Percentiles rank a stretch among this genome's conserved stretches.
phyloP scores from a whole-genome alignment of 2,888 invertebrate genomes.

The Empis stercorea region DNA sequence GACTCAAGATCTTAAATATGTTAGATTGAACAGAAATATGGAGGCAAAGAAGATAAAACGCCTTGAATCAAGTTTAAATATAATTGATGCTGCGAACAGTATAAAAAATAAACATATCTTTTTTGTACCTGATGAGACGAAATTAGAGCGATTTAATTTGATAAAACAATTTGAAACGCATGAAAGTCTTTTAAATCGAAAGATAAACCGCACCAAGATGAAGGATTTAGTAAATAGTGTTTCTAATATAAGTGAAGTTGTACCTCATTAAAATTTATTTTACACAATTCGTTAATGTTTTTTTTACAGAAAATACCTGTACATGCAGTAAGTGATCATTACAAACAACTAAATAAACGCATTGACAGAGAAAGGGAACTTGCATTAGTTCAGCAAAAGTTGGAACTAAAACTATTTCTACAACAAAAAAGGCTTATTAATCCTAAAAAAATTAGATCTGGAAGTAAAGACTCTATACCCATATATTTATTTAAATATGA shows the following conservation, averaged over 20 bases:
- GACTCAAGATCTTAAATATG: slow-evolving; percentile 82
- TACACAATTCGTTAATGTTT: too few relatives aligned
- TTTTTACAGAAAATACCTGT: slow-evolving; percentile 18
- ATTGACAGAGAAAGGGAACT: slow-evolving; percentile 66
- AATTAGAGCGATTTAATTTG: slow-evolving; percentile 50
- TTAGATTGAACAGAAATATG: slow-evolving; percentile 70
- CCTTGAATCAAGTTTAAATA: slow-evolving; percentile 65
- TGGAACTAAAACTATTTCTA: slow-evolving; percentile 57
- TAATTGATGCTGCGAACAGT: slow-evolving; percentile 59
- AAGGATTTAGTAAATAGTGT: slow-evolving; percentile 44
- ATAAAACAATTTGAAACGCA: slow-evolving; percentile 63
- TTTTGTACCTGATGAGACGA: slow-evolving; percentile 56
- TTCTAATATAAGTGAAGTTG: slow-evolving; percentile 45
- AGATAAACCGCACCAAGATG: slow-evolving; percentile 54
- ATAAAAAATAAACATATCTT: slow-evolving; percentile 64
- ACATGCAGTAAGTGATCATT: too few relatives aligned
- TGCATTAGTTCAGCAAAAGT: slow-evolving; percentile 60
- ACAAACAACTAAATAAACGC: slow-evolving; percentile 62
- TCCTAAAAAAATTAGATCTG: slow-evolving; percentile 50
- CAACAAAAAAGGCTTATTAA: slow-evolving; percentile 50
- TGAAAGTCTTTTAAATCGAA: slow-evolving; percentile 51
- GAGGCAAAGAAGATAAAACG: slow-evolving; percentile 57
- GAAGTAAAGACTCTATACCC: slow-evolving; percentile 54
- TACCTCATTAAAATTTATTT: slow-evolving; percentile 16
- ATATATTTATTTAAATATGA: slow-evolving; percentile 71